Evolutionary conservation across 1,140 invertebrate genomes (phyloP).

Genomic region (Gonioctena quinquepunctata): DNA sequence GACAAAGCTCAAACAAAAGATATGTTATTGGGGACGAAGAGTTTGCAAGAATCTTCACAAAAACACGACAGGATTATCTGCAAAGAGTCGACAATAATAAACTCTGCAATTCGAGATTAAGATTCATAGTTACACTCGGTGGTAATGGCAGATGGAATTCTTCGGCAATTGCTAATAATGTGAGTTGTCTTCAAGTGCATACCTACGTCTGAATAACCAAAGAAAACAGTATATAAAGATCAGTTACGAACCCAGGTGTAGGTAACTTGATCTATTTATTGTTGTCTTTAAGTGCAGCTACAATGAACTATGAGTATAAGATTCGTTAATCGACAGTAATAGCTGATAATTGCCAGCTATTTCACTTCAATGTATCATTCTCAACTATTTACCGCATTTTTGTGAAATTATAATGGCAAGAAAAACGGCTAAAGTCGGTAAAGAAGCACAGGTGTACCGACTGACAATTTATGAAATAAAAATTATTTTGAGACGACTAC

Average conservation of each 20-base stretch:
- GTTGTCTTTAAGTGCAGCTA: constrained; percentile 16
- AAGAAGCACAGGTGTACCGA: constrained; percentile 26
- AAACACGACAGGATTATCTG: background rate
- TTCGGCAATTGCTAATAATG: constrained; percentile 11
- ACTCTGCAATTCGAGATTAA: background rate
- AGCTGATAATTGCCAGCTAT: constrained; percentile 27
- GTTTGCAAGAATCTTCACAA: background rate
- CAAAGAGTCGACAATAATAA: background rate
- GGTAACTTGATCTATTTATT: constrained; percentile 23
- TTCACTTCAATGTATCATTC: constrained; percentile 14
- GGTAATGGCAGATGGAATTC: constrained; percentile 13
- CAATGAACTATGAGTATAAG: constrained; percentile 19
- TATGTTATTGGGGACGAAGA: background rate
- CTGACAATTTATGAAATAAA: constrained; percentile 12
- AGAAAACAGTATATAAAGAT: constrained; percentile 22
- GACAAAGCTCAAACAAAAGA: background rate
- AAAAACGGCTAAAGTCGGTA: constrained; percentile 2
- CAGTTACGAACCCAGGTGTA: constrained; percentile 18
- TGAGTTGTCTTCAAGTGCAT: constrained; percentile 13
- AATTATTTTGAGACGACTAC: constrained; percentile 17
- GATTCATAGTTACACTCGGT: constrained; percentile 10
- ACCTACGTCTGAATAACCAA: constrained; percentile 11
- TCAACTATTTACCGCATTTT: constrained; percentile 41
- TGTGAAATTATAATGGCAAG: constrained; percentile 33
- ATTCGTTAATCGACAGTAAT: constrained; percentile 29